Conservation (phyloP, 1,140 invertebrate genomes). For the Bombus huntii region DNA sequence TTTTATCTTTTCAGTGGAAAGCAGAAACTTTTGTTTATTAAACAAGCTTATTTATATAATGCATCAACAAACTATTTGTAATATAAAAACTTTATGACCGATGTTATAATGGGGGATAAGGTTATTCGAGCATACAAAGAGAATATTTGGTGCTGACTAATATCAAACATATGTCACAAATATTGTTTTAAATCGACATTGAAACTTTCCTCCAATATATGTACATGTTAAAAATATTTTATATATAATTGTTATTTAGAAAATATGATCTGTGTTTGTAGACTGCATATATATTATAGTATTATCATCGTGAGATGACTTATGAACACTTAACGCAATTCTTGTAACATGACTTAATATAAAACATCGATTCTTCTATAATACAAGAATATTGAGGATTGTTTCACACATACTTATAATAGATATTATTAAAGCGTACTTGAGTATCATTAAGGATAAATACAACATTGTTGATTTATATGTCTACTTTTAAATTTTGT, state of each 20-base stretch:
- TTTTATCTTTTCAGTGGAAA: conserved; percentile 1
- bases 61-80: conserved; percentile 41
- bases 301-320: conserved; percentile 34
- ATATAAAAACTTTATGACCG: conserved; percentile 8
- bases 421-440: conserved; percentile 46
- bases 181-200: conserved; percentile 26
- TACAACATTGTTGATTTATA: conserved; percentile 35
- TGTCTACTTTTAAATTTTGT: conserved; percentile 31
- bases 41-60: conserved; percentile 3
- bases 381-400: conserved; percentile 29
- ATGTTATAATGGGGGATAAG: conserved; percentile 7
- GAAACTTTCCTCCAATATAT: conserved; percentile 30
- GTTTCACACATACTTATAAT: conserved; percentile 46
- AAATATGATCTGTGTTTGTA: conserved; percentile 48
- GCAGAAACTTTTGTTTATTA: not conserved
- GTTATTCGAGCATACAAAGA: conserved; percentile 19
- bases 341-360: conserved; percentile 43
- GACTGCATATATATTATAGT: conserved; percentile 39
- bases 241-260: conserved; percentile 53
- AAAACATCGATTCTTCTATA: conserved; percentile 29
- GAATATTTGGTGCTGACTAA: conserved; percentile 36
- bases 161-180: conserved; percentile 24
- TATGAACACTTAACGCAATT: conserved; percentile 40
- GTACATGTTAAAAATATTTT: conserved; percentile 52
- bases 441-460: conserved; percentile 46